Conservation (phyloP, 2,888 invertebrate genomes). For the Drosophila fungiperda region DNA sequence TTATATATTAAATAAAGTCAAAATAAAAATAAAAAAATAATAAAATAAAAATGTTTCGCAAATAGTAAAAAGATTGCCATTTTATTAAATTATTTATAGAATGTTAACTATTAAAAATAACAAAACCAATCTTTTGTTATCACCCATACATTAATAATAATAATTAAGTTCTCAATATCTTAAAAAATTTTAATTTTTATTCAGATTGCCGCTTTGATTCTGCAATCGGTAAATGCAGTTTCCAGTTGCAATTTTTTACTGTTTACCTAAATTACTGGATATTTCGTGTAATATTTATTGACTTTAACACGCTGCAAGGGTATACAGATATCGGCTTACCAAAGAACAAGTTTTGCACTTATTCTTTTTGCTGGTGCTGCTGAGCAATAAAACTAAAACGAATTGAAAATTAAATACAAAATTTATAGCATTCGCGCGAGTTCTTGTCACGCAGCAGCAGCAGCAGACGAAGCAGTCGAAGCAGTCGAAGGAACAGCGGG, state of each 20-base stretch:
- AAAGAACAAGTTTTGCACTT: background rate
- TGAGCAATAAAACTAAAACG: constrained; percentile 75
- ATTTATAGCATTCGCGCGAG: constrained; percentile 74
- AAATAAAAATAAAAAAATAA: too few species aligned
- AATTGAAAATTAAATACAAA: constrained; percentile 80
- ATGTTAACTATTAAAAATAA: background rate
- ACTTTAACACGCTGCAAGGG: background rate
- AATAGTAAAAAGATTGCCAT: background rate
- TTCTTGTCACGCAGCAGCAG: constrained; percentile 66
- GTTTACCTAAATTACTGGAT: background rate
- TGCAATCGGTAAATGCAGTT: background rate
- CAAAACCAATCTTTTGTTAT: background rate
- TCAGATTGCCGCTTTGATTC: background rate
- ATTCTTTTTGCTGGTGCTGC: constrained; percentile 28
- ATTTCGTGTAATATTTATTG: background rate
- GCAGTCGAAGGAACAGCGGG: constrained; percentile 41
- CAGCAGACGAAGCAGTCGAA: constrained; percentile 27
- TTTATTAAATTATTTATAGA: background rate
- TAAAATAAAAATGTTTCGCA: background rate
- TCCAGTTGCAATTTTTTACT: background rate
- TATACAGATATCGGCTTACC: background rate
- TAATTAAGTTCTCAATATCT: background rate
- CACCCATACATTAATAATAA: background rate
- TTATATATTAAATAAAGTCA: too few species aligned
- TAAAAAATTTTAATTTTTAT: background rate